Evolutionary conservation across 23 tunicate genomes (phyloP).

Genomic region (Styela clava): DNA sequence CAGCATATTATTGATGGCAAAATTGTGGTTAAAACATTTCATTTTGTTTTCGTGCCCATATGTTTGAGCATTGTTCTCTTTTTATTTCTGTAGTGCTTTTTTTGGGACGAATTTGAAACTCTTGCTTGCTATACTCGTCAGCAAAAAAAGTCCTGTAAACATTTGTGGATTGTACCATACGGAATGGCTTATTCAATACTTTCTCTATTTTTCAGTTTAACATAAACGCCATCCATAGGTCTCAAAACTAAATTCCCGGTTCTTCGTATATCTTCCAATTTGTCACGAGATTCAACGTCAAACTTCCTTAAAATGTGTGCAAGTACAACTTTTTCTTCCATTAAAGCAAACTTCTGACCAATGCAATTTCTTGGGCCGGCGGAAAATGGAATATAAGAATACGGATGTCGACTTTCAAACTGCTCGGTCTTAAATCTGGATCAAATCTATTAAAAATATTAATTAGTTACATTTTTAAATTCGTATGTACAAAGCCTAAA

Average conservation of each 20-base stretch:
- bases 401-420: constrained; percentile 30
- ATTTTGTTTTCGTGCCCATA: too few relatives aligned
- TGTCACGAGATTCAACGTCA: constrained; percentile 20
- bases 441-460: constrained; percentile 22
- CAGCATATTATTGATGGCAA: too few relatives aligned
- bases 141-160: too few relatives aligned
- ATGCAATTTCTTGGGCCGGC: constrained; percentile 63
- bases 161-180: too few relatives aligned
- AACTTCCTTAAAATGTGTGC: constrained; percentile 26
- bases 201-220: constrained; percentile 10
- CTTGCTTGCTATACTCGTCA: too few relatives aligned
- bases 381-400: constrained; percentile 41
- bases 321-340: constrained; percentile 44
- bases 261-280: constrained; percentile 11
- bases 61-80: too few relatives aligned
- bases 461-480: too few relatives aligned
- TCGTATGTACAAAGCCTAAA: too few relatives aligned
- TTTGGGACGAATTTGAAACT: too few relatives aligned
- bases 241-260: constrained; percentile 19
- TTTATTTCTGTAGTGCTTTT: too few relatives aligned
- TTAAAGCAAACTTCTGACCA: constrained; percentile 60
- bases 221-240: constrained; percentile 42
- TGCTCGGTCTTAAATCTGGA: constrained; percentile 33
- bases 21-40: too few relatives aligned
- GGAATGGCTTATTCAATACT: too few relatives aligned